Conservation (phyloP, 2,888 invertebrate species). For the Orthosia gracilis region DNA sequence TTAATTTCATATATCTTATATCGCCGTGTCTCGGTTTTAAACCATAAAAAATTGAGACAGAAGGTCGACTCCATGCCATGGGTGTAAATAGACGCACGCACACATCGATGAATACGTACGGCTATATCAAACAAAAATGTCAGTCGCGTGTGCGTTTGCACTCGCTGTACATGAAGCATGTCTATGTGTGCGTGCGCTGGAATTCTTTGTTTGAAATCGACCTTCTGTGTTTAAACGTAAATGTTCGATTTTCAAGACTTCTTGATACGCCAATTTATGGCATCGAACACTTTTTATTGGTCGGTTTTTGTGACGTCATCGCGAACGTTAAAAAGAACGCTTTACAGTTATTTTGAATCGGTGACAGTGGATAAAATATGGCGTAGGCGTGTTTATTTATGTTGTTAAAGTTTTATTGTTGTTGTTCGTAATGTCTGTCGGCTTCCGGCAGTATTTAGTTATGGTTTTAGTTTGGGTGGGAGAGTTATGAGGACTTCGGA, state of each 20-base stretch:
- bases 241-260: constrained; percentile 56
- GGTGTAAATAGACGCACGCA: neutral
- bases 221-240: constrained; percentile 48
- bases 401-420: constrained; percentile 57
- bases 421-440: constrained; percentile 38
- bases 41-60: constrained; percentile 4
- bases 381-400: constrained; percentile 58
- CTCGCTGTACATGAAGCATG: neutral
- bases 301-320: constrained; percentile 64
- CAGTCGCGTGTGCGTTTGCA: neutral
- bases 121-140: neutral
- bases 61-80: neutral
- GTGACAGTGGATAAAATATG: constrained; percentile 54
- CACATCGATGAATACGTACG: fast-evolving
- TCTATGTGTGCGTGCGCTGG: neutral
- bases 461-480: constrained; percentile 39
- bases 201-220: fast-evolving
- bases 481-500: constrained; percentile 11
- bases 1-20: constrained; percentile 76
- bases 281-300: constrained; percentile 66
- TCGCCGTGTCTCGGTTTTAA: constrained; percentile 59
- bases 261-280: constrained; percentile 81
- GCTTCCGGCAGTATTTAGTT: constrained; percentile 52
- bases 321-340: constrained; percentile 42
- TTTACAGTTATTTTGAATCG: constrained; percentile 55